phyloP scores from a whole-genome alignment of 2,797 vertebrate species.

The Rhodeus uyekii region DNA sequence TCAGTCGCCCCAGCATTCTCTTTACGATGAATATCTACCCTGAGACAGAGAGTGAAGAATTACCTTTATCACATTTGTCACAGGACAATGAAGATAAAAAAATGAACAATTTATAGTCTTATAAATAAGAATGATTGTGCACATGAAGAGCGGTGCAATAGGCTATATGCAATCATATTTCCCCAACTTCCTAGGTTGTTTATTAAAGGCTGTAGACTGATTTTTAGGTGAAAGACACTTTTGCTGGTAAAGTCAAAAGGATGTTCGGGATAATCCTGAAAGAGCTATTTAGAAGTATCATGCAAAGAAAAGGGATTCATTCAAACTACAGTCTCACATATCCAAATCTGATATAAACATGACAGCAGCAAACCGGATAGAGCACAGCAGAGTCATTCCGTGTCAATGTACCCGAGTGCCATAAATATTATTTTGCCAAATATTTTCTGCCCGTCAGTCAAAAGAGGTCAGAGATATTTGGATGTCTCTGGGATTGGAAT shows the following conservation, averaged over 20 bases:
- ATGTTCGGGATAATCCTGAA: neutral
- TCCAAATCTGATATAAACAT: neutral
- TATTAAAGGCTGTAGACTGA: too few relatives aligned
- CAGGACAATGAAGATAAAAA: neutral
- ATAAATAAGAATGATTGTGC: neutral
- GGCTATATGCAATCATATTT: too few relatives aligned
- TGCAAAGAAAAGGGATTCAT: neutral
- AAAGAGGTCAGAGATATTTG: too few relatives aligned
- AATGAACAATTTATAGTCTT: neutral
- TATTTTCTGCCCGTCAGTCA: too few relatives aligned
- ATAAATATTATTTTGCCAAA: too few relatives aligned
- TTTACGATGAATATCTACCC: constrained; percentile 96
- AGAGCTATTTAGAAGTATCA: neutral
- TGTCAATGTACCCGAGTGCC: too few relatives aligned
- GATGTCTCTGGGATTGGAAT: too few relatives aligned
- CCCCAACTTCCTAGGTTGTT: too few relatives aligned
- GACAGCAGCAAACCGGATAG: neutral
- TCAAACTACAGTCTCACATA: too few relatives aligned
- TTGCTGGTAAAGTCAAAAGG: too few relatives aligned
- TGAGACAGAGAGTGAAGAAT: constrained; percentile 54
- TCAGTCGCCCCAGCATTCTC: constrained; percentile 93
- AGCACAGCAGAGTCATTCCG: neutral
- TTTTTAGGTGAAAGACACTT: too few relatives aligned
- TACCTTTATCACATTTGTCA: neutral
- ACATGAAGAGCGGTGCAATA: too few relatives aligned